A percentile compares a stretch with the other conserved stretches of the same genome.
These are phyloP conservation scores for Prosopocoilus inquinatus DNA, from an alignment of 2,888 invertebrate genomes.

Conservation along the genomic window DNA sequence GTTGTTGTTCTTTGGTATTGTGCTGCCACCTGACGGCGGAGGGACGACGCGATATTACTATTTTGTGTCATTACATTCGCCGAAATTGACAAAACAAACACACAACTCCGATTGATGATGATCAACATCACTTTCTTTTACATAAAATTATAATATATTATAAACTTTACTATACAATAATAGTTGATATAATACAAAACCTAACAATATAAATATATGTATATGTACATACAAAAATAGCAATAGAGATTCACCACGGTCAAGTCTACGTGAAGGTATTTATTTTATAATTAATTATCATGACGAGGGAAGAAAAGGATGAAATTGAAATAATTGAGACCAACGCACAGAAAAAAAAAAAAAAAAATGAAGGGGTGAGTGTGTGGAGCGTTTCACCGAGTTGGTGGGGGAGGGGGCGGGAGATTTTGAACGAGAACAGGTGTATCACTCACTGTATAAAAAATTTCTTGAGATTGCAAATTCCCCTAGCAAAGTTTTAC, in stretches of 20 bases:
- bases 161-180: conserved; percentile 20
- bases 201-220: conserved; percentile 19
- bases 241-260: conserved; percentile 19
- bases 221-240: conserved; percentile 20
- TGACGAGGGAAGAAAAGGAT: conserved; percentile 9
- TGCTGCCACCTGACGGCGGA: too few relatives aligned
- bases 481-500: conserved; percentile 8
- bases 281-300: too few relatives aligned
- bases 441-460: conserved; percentile 2
- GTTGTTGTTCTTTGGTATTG: too few relatives aligned
- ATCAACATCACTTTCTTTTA: neutral
- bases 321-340: conserved; percentile 6
- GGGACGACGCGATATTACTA: too few relatives aligned
- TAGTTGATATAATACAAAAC: conserved; percentile 22
- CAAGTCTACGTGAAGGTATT: conserved; percentile 6
- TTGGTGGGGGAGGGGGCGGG: neutral
- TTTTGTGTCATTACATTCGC: too few relatives aligned
- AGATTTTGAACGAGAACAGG: neutral
- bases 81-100: too few relatives aligned
- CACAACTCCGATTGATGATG: too few relatives aligned
- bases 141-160: conserved; percentile 18
- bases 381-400: neutral
- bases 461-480: conserved; percentile 2
- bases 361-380: neutral
- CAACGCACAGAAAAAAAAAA: neutral